Percentiles rank a stretch among this genome's conserved stretches.
Conservation (phyloP, 2,113 vertebrate genomes). For the Petrocephalus microphthalmus region DNA sequence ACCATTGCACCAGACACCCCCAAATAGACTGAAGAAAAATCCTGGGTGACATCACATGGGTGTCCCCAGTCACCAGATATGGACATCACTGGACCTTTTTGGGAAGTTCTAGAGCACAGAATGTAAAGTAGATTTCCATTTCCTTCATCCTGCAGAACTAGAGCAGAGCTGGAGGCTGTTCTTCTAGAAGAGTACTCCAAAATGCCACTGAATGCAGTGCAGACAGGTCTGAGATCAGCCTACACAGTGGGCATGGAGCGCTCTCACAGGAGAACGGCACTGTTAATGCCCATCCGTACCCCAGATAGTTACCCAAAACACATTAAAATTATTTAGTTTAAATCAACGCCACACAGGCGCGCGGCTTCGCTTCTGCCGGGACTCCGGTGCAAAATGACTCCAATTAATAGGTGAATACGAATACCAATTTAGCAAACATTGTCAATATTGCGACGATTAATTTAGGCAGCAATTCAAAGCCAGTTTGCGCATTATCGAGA, state of each 20-base stretch:
- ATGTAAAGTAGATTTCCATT: neutral
- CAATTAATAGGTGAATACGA: neutral
- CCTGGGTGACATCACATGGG: neutral
- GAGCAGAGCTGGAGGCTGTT: neutral
- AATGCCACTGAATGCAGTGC: neutral
- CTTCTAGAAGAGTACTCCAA: neutral
- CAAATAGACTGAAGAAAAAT: neutral
- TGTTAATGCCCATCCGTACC: neutral
- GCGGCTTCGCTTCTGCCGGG: neutral
- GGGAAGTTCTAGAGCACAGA: neutral
- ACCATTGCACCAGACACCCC: neutral
- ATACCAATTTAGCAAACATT: neutral
- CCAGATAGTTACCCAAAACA: neutral
- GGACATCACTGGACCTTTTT: neutral
- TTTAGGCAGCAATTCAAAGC: neutral
- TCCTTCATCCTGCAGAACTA: neutral
- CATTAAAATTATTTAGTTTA: neutral
- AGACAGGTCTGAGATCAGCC: too few relatives aligned
- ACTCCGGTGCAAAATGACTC: neutral
- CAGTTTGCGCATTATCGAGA: neutral
- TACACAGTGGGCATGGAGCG: too few relatives aligned
- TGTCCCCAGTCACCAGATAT: neutral
- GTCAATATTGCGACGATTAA: neutral
- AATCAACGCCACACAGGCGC: neutral
- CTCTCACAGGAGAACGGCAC: too few relatives aligned